These are phyloP conservation scores for Lasioglossum leucozonium DNA, from an alignment of 2,888 invertebrate genomes.

Conservation along the genomic window DNA sequence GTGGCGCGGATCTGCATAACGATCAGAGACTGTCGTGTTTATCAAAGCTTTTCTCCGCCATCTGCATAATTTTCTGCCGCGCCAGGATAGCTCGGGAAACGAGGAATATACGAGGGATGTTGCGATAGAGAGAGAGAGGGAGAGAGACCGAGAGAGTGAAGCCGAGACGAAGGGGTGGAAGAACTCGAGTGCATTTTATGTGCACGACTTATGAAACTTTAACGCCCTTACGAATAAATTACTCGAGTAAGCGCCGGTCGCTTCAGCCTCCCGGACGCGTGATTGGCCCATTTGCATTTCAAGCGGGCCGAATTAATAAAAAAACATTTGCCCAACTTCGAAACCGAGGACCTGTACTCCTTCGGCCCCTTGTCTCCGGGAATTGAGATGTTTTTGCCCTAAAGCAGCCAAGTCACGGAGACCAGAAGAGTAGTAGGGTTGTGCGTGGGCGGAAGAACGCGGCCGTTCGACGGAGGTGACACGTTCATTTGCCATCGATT, in stretches of 20 bases:
- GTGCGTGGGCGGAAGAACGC: neutral
- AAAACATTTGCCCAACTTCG: slow-evolving; percentile 55
- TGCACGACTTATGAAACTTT: slow-evolving; percentile 82
- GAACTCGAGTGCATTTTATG: slow-evolving; percentile 78
- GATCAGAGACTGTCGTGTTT: slow-evolving; percentile 85
- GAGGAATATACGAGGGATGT: neutral
- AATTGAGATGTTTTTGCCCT: neutral
- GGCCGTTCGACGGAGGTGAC: neutral
- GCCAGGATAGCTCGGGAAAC: slow-evolving; percentile 59
- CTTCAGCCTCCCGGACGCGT: slow-evolving; percentile 64
- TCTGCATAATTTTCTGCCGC: slow-evolving; percentile 84
- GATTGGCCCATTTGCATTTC: slow-evolving; percentile 73
- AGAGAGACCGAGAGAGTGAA: slow-evolving; percentile 25
- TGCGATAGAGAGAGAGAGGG: slow-evolving; percentile 17
- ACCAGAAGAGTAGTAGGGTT: neutral
- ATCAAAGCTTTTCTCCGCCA: slow-evolving; percentile 85
- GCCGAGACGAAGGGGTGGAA: slow-evolving; percentile 29
- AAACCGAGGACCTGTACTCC: neutral
- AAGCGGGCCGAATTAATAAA: slow-evolving; percentile 61
- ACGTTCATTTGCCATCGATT: slow-evolving; percentile 14
- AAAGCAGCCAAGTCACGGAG: neutral
- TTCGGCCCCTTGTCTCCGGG: neutral
- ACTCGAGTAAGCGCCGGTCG: slow-evolving; percentile 71
- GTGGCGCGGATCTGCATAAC: slow-evolving; percentile 84
- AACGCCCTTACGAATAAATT: slow-evolving; percentile 78